These are phyloP conservation scores for Malurus leucopterus DNA, from an alignment of 2,797 vertebrate genomes.

Conservation along the genomic window DNA sequence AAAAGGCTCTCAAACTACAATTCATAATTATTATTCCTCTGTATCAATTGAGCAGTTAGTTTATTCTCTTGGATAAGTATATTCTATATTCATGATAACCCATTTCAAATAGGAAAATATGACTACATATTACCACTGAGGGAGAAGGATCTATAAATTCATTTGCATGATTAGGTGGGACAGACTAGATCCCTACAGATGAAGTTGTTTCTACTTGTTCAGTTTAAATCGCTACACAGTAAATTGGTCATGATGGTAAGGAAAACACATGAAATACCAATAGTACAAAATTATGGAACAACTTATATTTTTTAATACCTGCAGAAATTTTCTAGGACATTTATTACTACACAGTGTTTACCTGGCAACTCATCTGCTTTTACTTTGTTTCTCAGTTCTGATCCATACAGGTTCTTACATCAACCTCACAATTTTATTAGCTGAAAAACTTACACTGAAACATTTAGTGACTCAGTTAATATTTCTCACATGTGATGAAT, in stretches of 20 bases:
- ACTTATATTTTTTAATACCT: not conserved
- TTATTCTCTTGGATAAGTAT: not conserved
- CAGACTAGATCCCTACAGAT: not conserved
- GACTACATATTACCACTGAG: not conserved
- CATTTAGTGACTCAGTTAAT: not conserved
- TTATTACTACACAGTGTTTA: not conserved
- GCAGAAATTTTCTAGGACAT: not conserved
- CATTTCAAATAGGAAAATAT: not conserved
- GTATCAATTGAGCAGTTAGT: not conserved
- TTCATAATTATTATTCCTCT: not conserved
- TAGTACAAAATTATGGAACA: not conserved
- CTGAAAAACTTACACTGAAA: not conserved
- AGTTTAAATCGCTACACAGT: not conserved
- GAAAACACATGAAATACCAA: not conserved
- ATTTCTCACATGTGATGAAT: not conserved
- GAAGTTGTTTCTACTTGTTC: not conserved
- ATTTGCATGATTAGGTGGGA: not conserved
- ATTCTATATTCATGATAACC: not conserved
- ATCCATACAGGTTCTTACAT: not conserved
- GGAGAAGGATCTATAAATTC: not conserved
- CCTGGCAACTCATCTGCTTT: not conserved
- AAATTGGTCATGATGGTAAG: not conserved
- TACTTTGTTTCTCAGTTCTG: not conserved
- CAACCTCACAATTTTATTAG: not conserved
- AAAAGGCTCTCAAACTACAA: not conserved